Conservation (phyloP, 2,888 invertebrate genomes). For the Andrena dorsata region DNA sequence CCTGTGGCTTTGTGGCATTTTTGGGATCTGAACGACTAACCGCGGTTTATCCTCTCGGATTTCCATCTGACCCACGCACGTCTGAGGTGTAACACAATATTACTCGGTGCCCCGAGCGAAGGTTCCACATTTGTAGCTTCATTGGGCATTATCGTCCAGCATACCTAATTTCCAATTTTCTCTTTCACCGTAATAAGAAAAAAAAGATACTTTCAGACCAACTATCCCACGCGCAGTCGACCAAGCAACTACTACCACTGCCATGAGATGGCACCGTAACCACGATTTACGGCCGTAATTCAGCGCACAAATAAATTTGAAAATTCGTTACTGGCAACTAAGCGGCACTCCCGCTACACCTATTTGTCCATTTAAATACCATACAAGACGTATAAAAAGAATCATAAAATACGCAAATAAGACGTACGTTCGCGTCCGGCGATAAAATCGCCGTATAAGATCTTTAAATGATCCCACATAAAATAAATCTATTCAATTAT, state of each 20-base stretch:
- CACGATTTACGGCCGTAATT: background rate
- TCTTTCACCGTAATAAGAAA: background rate
- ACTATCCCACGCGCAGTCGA: background rate
- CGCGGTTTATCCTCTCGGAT: constrained; percentile 54
- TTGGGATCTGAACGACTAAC: constrained; percentile 42
- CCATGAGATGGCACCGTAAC: constrained; percentile 15
- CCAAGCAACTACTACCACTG: background rate
- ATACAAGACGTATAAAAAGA: background rate
- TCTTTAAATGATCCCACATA: background rate
- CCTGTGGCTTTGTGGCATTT: constrained; percentile 48
- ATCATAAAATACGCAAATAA: constrained; percentile 14
- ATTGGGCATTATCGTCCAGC: constrained; percentile 4
- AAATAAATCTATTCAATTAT: constrained; percentile 32
- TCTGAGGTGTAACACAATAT: constrained; percentile 51
- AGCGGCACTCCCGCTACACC: background rate
- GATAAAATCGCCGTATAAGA: background rate
- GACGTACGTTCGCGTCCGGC: background rate
- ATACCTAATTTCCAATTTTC: background rate
- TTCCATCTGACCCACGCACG: constrained; percentile 48
- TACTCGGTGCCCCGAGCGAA: constrained; percentile 3
- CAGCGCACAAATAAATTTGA: background rate
- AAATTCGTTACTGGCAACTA: background rate
- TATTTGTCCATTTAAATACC: constrained; percentile 13
- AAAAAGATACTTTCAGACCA: background rate
- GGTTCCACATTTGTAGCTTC: constrained; percentile 6